Percentiles rank a stretch among this genome's conserved stretches.
Conservation (phyloP, 2,113 vertebrate genomes). For the Pachyramphus minor region DNA sequence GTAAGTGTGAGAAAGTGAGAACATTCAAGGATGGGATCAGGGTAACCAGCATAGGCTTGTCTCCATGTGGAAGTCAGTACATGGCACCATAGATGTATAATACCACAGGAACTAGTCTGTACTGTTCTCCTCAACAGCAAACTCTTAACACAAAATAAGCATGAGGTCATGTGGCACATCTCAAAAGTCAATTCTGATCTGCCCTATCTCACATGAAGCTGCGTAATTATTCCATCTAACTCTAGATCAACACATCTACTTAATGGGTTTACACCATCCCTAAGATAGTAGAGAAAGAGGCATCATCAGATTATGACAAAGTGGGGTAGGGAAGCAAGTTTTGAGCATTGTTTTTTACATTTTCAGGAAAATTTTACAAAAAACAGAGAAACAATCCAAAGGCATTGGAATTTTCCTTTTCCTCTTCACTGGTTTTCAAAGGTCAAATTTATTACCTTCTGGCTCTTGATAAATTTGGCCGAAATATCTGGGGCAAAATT, state of each 20-base stretch:
- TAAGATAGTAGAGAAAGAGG: background rate
- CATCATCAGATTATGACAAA: background rate
- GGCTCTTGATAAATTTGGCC: background rate
- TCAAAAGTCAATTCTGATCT: background rate
- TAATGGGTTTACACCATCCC: background rate
- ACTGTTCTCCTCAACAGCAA: background rate
- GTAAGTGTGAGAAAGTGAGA: background rate
- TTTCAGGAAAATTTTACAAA: background rate
- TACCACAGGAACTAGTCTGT: rapidly evolving
- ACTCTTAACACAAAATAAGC: background rate
- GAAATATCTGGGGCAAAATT: background rate
- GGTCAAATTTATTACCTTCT: background rate
- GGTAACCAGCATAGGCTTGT: background rate
- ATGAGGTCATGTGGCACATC: background rate
- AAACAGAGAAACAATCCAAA: background rate
- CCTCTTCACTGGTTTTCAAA: background rate
- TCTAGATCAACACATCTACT: background rate
- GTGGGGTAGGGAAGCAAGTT: background rate
- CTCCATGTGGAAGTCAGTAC: background rate
- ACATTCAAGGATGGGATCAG: background rate
- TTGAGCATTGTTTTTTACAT: background rate
- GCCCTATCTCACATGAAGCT: rapidly evolving
- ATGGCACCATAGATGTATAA: rapidly evolving
- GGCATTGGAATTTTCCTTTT: background rate
- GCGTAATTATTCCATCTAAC: background rate